Evolutionary conservation across 37 sponge, comb jelly and placozoan species (phyloP).

Genomic region (Ianthella basta): DNA sequence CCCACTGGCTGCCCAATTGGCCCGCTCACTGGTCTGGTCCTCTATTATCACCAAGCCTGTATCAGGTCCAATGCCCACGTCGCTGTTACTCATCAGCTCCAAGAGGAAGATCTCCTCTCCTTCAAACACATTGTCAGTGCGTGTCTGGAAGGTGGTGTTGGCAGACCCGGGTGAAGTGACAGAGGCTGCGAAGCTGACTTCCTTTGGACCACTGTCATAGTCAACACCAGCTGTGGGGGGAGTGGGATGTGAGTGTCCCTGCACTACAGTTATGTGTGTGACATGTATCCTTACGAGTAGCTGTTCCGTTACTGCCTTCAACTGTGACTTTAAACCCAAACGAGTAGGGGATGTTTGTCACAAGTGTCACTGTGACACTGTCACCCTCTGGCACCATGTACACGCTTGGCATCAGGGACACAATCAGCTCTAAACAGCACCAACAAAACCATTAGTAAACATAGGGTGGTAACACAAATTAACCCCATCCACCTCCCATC

Average conservation of each 20-base stretch:
- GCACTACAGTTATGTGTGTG: too few relatives aligned
- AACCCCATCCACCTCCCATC: too few relatives aligned
- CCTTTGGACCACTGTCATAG: background rate
- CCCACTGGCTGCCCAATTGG: background rate
- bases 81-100: too few relatives aligned
- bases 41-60: too few relatives aligned
- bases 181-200: too few relatives aligned
- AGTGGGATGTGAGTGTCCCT: too few relatives aligned
- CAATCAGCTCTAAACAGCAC: background rate
- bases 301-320: background rate
- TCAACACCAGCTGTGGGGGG: conserved; percentile 8
- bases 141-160: background rate
- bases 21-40: background rate
- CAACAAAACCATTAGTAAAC: too few relatives aligned
- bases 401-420: background rate
- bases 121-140: background rate
- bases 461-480: too few relatives aligned
- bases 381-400: background rate
- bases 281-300: background rate
- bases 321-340: background rate
- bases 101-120: background rate
- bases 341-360: background rate
- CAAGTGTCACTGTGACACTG: background rate
- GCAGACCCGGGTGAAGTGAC: too few relatives aligned
- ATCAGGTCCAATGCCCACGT: too few relatives aligned